Percentiles rank a stretch among this genome's conserved stretches.
Conservation (phyloP, 1,140 invertebrate genomes). For the Agraylea sexmaculata region DNA sequence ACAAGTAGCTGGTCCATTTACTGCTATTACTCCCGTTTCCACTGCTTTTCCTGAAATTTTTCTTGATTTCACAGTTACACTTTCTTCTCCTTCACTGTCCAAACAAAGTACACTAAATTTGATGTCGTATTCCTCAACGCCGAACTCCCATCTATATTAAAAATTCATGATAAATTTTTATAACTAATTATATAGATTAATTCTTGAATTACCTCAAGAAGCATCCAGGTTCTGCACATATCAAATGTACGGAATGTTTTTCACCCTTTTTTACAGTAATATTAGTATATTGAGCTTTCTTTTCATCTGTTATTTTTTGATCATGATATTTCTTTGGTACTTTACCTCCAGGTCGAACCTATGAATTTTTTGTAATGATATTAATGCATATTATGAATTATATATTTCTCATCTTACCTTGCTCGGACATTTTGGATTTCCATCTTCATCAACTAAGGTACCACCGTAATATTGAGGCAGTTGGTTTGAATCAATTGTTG, state of each 20-base stretch:
- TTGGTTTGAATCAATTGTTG: slow-evolving; percentile 49
- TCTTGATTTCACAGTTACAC: slow-evolving; percentile 52
- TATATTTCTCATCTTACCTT: slow-evolving; percentile 39
- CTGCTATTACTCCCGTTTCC: slow-evolving; percentile 66
- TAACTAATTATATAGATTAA: slow-evolving; percentile 1
- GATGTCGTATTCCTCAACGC: slow-evolving; percentile 77
- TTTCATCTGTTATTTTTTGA: slow-evolving; percentile 41
- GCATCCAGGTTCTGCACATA: slow-evolving; percentile 48
- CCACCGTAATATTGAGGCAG: slow-evolving; percentile 79
- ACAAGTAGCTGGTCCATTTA: slow-evolving; percentile 69
- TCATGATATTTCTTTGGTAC: slow-evolving; percentile 63
- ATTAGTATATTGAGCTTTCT: slow-evolving; percentile 48
- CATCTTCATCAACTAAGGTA: slow-evolving; percentile 59
- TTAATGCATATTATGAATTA: slow-evolving; percentile 10
- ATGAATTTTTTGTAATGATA: slow-evolving; percentile 19
- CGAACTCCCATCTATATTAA: slow-evolving; percentile 72
- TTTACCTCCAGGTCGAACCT: slow-evolving; percentile 67
- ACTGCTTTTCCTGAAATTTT: slow-evolving; percentile 62
- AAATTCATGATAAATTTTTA: slow-evolving; percentile 5
- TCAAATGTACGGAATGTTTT: slow-evolving; percentile 55
- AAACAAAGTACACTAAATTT: slow-evolving; percentile 67
- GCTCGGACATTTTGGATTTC: slow-evolving; percentile 58
- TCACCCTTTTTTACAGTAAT: slow-evolving; percentile 62
- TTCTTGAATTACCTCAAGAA: slow-evolving; percentile 48
- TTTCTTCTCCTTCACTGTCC: slow-evolving; percentile 49